Conservation (phyloP, 2,113 vertebrate species). For the Anser cygnoides region DNA sequence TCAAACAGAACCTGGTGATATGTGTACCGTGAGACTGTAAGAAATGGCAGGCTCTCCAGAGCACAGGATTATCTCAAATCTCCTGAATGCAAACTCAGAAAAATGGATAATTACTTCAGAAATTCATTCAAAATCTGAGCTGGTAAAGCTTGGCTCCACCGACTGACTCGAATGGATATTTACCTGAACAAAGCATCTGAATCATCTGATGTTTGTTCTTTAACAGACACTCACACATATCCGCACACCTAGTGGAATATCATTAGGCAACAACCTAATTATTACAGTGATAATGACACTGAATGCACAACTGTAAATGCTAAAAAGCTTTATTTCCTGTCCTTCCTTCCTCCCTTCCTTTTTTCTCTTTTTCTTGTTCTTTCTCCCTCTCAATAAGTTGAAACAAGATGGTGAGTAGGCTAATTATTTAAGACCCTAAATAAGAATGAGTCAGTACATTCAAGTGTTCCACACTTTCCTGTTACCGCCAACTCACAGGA, state of each 20-base stretch:
- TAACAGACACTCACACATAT: background rate
- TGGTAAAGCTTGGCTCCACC: background rate
- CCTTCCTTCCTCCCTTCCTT: no score
- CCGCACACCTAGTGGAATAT: background rate
- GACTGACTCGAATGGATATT: background rate
- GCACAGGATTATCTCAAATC: background rate
- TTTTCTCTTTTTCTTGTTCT: background rate
- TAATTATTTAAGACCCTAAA: background rate
- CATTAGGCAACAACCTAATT: background rate
- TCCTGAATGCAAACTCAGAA: background rate
- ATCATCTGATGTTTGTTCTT: background rate
- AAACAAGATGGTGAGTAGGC: background rate
- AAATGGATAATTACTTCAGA: background rate
- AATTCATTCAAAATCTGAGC: background rate
- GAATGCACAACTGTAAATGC: background rate
- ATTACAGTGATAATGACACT: background rate
- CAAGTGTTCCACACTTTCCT: background rate
- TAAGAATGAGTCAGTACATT: background rate
- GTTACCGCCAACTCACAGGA: background rate
- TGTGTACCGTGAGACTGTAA: background rate
- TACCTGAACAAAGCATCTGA: background rate
- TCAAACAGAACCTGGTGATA: rapidly evolving
- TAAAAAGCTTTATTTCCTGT: background rate
- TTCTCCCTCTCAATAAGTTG: background rate
- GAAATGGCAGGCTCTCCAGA: background rate